Conservation (phyloP, 2,113 vertebrate genomes). For the Cheirogaleus medius region DNA sequence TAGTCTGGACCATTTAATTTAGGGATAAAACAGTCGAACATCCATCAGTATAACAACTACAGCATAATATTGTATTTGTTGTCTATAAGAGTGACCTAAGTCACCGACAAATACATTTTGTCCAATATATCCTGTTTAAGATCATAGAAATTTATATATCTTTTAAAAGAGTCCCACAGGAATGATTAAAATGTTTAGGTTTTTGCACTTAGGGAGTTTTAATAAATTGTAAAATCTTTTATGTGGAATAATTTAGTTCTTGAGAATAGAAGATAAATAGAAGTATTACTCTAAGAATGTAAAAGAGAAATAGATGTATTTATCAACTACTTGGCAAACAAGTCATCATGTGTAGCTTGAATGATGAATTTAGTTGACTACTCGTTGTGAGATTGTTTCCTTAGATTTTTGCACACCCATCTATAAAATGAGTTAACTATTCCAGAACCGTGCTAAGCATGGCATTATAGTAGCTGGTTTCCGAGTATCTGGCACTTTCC, state of each 20-base stretch:
- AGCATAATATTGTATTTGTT: background rate
- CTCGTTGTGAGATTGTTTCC: background rate
- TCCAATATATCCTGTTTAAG: background rate
- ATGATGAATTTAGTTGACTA: background rate
- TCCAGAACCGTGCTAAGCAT: background rate
- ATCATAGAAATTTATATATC: background rate
- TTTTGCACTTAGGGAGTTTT: background rate
- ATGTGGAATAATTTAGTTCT: background rate
- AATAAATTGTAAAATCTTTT: background rate
- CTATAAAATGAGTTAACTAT: background rate
- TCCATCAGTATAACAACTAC: background rate
- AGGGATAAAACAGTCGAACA: background rate
- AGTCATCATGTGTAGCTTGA: background rate
- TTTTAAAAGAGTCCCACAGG: background rate
- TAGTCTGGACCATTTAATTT: background rate
- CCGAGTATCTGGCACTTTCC: background rate
- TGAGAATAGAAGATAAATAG: background rate
- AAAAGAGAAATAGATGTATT: background rate
- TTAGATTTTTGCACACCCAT: background rate
- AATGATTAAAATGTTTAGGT: background rate
- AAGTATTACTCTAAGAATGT: background rate
- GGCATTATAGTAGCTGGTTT: background rate
- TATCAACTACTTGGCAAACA: background rate
- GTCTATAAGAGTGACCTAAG: background rate
- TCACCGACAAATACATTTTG: background rate